Conservation (phyloP, 2,113 vertebrate genomes). For the Prietella phreatophila region DNA sequence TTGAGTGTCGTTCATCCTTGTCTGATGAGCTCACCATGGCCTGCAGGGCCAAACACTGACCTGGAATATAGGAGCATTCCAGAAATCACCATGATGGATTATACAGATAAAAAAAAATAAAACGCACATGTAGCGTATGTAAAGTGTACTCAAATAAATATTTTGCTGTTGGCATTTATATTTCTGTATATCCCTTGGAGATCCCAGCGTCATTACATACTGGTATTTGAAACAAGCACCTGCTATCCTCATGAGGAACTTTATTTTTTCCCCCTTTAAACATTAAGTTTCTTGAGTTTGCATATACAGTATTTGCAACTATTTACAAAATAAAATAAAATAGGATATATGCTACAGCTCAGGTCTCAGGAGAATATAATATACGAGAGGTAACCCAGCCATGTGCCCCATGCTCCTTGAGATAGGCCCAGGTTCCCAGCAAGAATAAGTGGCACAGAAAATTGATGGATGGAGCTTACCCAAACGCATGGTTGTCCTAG, state of each 20-base stretch:
- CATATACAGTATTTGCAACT: neutral
- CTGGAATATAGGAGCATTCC: slow-evolving; percentile 58
- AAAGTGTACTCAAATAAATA: neutral
- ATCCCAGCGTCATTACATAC: neutral
- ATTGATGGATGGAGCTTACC: slow-evolving; percentile 64
- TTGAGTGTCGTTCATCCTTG: slow-evolving; percentile 54
- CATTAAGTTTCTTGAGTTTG: neutral
- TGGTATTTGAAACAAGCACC: neutral
- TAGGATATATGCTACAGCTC: neutral
- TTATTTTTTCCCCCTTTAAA: too few relatives aligned
- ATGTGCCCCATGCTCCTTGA: too few relatives aligned
- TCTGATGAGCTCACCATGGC: slow-evolving; percentile 37
- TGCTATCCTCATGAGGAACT: too few relatives aligned
- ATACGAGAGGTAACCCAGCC: too few relatives aligned
- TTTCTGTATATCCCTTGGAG: neutral
- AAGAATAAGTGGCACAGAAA: too few relatives aligned
- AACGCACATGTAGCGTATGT: neutral
- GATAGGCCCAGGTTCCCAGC: too few relatives aligned
- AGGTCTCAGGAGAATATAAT: neutral
- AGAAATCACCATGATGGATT: neutral
- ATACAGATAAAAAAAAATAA: neutral
- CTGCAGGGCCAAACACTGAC: slow-evolving; percentile 63
- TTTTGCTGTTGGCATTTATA: neutral
- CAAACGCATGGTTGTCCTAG: slow-evolving; percentile 79
- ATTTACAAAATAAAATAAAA: neutral